These are phyloP conservation scores for Paracentrotus lividus DNA, from an alignment of 53 echinoderm and acorn worm species.

Conservation along the genomic window DNA sequence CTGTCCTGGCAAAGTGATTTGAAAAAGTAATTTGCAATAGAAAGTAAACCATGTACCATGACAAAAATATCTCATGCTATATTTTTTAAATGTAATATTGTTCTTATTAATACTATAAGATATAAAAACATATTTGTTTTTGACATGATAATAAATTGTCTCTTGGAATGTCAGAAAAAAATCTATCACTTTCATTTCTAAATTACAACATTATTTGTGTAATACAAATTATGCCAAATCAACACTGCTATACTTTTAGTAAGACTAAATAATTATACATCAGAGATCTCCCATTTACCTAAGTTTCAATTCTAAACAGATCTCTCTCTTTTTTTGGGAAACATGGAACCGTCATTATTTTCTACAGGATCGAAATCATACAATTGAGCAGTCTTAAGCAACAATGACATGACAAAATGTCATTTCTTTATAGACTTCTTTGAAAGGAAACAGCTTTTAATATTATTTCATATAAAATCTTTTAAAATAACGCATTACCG, in stretches of 20 bases:
- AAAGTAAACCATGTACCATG: background rate
- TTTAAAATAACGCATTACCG: no score
- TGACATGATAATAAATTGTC: background rate
- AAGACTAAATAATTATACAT: background rate
- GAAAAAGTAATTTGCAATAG: conserved; percentile 36
- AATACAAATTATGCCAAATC: background rate
- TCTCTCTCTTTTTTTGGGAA: no score
- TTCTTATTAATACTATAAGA: no score
- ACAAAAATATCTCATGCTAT: background rate
- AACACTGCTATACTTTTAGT: background rate
- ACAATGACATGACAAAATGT: no score
- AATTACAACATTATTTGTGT: background rate
- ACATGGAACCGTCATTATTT: no score
- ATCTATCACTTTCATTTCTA: background rate
- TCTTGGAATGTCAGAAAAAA: conserved; percentile 30
- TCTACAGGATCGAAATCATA: no score
- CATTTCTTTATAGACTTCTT: no score
- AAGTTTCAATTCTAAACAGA: background rate
- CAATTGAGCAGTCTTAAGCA: no score
- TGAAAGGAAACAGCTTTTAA: no score
- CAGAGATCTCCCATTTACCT: background rate
- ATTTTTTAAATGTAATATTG: no score
- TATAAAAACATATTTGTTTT: no score
- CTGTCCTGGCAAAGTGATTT: background rate
- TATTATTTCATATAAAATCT: no score